phyloP scores from a whole-genome alignment of 1,140 invertebrate genomes.

The Bilobella aurantiaca region DNA sequence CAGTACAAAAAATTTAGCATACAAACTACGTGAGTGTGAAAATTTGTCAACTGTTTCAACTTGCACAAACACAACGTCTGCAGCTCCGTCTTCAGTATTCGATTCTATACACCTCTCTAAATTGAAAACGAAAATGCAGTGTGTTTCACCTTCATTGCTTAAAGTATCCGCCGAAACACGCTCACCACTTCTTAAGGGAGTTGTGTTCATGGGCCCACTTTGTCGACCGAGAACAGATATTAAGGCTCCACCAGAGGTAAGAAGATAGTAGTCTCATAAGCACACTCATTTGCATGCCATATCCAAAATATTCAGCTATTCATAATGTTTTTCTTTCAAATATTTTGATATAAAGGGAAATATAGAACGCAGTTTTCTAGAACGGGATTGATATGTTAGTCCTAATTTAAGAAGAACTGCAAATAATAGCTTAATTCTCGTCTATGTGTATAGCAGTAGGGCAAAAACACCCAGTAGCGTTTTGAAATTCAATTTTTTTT shows the following conservation, averaged over 20 bases:
- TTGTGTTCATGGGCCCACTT: constrained; percentile 25
- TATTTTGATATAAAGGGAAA: too few species aligned
- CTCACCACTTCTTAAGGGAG: constrained; percentile 29
- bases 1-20: neutral
- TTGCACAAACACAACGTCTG: neutral
- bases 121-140: constrained; percentile 26
- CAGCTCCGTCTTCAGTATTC: neutral
- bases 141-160: constrained; percentile 20
- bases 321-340: too few species aligned
- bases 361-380: too few species aligned
- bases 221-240: constrained; percentile 8
- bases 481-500: too few species aligned
- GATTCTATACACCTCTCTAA: constrained; percentile 18
- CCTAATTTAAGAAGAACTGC: too few species aligned
- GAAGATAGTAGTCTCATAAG: neutral
- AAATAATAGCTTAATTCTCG: too few species aligned
- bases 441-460: too few species aligned
- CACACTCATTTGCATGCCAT: too few species aligned
- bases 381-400: too few species aligned
- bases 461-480: too few species aligned
- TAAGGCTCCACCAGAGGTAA: constrained; percentile 24
- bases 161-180: constrained; percentile 16
- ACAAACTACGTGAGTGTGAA: neutral
- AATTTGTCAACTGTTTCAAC: neutral
- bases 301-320: too few species aligned